Base-by-base conservation (phyloP, 2,888 invertebrate species). In the Aproaerema taeniolella region DNA sequence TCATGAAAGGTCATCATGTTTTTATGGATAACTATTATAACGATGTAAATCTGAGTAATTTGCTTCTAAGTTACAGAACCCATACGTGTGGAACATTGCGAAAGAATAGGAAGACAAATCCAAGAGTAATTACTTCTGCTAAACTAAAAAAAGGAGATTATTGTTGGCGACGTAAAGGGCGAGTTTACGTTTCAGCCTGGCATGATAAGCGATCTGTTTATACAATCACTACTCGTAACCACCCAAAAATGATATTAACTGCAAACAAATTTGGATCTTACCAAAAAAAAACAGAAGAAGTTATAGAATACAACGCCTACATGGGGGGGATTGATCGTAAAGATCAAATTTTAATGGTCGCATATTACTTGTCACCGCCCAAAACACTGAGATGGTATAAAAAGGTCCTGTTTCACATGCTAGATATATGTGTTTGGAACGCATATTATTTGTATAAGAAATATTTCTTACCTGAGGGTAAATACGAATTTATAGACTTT, bases 11-110 rank as follows among this genome's bases (percentile, higher is more conserved):
- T 2, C 55, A 55, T 31, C 34, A 44, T 30, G 20, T 51, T 2
- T 52, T 39, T 38, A 52, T 54, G 50, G 52, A 55, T 33, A 55
- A 53, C 31, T 55, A 37, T 30, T 52, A 55, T 37, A 52, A 55
- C 41, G 39, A 38, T 20, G 45, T 49, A 6, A 31, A 32, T 5
- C 31, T 55, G 11, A 37, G 43, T 1, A 33, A 52, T 34, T 53
- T 52, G 39, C 39, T 53, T 25, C 17, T 53, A 12, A 43, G 49
- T 14, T 31, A 50, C 8, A 42, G 42, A 36, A 51, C 49, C 10
- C 50, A 55, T 39, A 42, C 47, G 9, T 46, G 20, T 37, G 52
- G 53, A 6, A 55, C 52, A 13, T 35, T 55, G 15, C 43, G 49
- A 15, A 38, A 34, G 36, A 47, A 47, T 38, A 34, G 55, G 20